These are phyloP conservation scores for Automeris io DNA, from an alignment of 2,888 invertebrate species.

Conservation along the genomic window DNA sequence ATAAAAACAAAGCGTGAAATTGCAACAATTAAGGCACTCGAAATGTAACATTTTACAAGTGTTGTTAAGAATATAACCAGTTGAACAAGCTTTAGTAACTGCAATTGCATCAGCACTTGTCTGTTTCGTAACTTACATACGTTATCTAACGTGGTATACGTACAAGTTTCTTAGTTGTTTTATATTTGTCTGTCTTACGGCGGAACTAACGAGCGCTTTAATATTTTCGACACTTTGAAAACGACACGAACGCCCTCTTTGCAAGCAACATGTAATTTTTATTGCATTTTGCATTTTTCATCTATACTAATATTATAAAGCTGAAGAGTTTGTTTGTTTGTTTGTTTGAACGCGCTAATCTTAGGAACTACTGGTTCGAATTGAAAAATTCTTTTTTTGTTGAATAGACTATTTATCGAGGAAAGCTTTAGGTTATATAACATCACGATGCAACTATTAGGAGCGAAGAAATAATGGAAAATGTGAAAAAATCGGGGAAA, in stretches of 20 bases:
- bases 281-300: background rate
- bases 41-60: background rate
- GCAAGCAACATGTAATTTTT: background rate
- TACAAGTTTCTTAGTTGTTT: constrained; percentile 16
- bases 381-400: too few relatives aligned
- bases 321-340: too few relatives aligned
- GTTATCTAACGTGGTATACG: constrained; percentile 18
- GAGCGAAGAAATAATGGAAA: too few relatives aligned
- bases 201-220: background rate
- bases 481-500: too few relatives aligned
- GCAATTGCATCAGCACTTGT: background rate
- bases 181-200: constrained; percentile 3
- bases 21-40: background rate
- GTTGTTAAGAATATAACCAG: background rate
- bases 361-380: too few relatives aligned
- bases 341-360: too few relatives aligned
- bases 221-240: background rate
- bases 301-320: background rate
- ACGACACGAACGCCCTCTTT: background rate
- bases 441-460: too few relatives aligned
- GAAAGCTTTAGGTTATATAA: too few relatives aligned
- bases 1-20: background rate
- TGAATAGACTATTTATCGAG: too few relatives aligned
- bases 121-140: constrained; percentile 17
- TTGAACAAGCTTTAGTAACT: background rate